Evolutionary conservation across 2,888 invertebrate species (phyloP), one percentile per base, ranked within the genome.

Genomic region (Dorcus hopei): DNA sequence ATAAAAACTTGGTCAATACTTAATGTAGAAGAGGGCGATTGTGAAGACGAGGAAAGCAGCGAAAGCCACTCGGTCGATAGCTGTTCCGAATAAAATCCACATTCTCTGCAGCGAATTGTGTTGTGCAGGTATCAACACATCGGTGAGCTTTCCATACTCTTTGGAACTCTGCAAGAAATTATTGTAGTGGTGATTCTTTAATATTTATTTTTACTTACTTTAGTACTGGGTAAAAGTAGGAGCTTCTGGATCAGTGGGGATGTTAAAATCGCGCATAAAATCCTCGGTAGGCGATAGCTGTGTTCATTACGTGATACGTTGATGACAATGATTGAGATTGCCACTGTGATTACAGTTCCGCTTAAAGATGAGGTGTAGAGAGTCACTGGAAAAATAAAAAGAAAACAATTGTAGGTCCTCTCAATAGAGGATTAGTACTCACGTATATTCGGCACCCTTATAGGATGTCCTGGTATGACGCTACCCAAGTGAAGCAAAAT

Each of bases 371-470:
- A 74, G 54, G 70, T 71, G 64, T 77, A 77, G 6, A 75, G 62
- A 7, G 64, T 52, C 45, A 77, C 78, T 79, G 63, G 65, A 75
- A 74, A 58, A 57, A 61, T 26, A 40, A 16, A 49, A 45, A 41
- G 4, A 53, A 43, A 55, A 16, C 38, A 54, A 7, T 33, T 33
- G 26, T 3, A 3, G 26, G 7, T 33, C 3, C 19, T 19, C 19
- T 19, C 19, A 19, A 33, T 3, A 33, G 26, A 33, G 26, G 7
- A 33, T 33, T 1, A 45, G 47, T 55, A 54, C 64, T 70, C 68
- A 78, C 78, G 71, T 59, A 78, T 66, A 64, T 69, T 71, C 14
- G 79, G 77, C n/a, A 75, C 69, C 45, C 63, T 59, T 14, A 63
- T 65, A 1, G 72, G 67, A 64, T 74, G 72, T 11, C 65, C 69